A percentile compares a stretch with the other conserved stretches of the same genome.
Evolutionary conservation across 1,140 invertebrate genomes (phyloP).

Genomic region (Lasaia peninsularis): DNA sequence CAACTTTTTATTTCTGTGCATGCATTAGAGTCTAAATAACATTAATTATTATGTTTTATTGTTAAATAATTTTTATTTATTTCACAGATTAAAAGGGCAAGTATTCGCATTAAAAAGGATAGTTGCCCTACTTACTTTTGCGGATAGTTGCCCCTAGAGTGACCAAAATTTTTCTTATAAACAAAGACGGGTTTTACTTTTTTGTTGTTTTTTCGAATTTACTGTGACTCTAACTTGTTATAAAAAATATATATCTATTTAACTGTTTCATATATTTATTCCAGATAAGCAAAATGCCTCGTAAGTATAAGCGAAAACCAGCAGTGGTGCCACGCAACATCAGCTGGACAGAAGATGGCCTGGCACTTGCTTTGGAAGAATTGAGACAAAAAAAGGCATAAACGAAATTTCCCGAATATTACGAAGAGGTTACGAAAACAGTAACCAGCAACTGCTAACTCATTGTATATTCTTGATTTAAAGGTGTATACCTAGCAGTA

Average conservation of each 20-base stretch:
- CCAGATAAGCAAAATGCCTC: constrained; percentile 76
- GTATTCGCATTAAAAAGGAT: too few species aligned
- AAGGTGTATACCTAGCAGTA: constrained; percentile 23
- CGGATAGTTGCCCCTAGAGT: constrained; percentile 1
- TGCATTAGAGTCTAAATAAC: background rate
- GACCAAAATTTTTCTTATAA: background rate
- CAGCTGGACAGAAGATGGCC: constrained; percentile 34
- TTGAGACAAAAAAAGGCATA: constrained; percentile 33
- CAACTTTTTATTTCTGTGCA: constrained; percentile 1
- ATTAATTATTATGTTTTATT: background rate
- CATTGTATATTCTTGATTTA: constrained; percentile 22
- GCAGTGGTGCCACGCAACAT: constrained; percentile 29
- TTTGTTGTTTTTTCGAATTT: constrained; percentile 4
- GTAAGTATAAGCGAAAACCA: constrained; percentile 74
- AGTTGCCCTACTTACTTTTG: too few species aligned
- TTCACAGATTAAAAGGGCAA: too few species aligned
- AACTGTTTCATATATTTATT: constrained; percentile 17
- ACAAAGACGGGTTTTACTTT: too few species aligned
- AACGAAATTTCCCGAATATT: constrained; percentile 31
- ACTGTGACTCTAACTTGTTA: constrained; percentile 9
- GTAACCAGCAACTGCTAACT: constrained; percentile 22
- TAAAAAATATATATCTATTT: constrained; percentile 20
- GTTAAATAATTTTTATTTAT: too few species aligned
- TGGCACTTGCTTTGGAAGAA: constrained; percentile 34
- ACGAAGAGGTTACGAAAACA: constrained; percentile 31